phyloP scores from a whole-genome alignment of 2,888 invertebrate genomes.

The Acanthosepion lycidas region DNA sequence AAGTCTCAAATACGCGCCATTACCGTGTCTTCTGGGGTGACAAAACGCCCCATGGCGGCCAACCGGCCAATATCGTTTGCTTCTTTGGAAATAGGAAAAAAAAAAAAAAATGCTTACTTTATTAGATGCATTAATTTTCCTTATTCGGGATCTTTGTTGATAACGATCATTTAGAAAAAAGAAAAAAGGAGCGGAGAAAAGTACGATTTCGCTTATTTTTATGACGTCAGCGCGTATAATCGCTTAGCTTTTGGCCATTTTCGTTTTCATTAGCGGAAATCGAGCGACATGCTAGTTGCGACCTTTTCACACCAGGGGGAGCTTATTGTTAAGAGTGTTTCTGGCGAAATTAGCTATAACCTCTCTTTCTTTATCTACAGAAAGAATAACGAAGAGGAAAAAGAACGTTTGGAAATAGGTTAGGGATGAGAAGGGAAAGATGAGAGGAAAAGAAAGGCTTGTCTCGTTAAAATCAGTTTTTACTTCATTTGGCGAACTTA shows the following conservation, averaged over 20 bases:
- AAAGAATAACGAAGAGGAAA: neutral
- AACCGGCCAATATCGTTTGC: neutral
- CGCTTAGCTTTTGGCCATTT: neutral
- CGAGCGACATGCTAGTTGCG: neutral
- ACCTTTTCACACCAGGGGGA: constrained; percentile 20
- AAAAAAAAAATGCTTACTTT: neutral
- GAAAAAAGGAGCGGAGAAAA: neutral
- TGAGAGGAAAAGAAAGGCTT: neutral
- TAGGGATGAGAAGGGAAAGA: neutral
- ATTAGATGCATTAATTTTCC: neutral
- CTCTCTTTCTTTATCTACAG: neutral
- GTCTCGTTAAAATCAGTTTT: neutral
- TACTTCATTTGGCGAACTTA: neutral
- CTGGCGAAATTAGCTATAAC: neutral
- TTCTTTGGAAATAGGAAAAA: neutral
- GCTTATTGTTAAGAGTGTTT: neutral
- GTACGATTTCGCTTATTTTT: neutral
- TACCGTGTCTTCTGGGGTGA: constrained; percentile 33
- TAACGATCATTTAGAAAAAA: neutral
- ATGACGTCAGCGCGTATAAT: neutral
- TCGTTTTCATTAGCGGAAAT: constrained; percentile 12
- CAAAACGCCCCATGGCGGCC: neutral
- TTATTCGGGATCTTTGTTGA: neutral
- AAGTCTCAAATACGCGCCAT: neutral
- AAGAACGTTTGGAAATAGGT: too few species aligned